Evolutionary conservation across 2,888 invertebrate genomes (phyloP), one percentile per base, ranked within the genome.

Genomic region (Ceraclea dissimilis): DNA sequence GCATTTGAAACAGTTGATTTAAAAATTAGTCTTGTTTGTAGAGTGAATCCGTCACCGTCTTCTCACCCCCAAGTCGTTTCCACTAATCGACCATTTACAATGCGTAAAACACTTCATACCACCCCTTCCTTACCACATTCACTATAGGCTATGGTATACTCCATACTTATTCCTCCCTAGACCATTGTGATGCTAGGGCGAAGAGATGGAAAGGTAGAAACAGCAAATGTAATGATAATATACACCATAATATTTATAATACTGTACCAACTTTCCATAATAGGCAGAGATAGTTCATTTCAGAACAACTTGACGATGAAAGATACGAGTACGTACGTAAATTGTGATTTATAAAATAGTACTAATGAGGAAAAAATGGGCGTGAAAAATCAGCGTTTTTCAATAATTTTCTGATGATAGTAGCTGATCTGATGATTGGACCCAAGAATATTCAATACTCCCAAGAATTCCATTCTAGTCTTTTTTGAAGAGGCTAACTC

Each of bases 141-240:
- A 22, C 48, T 22, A 17, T 19, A 44, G 22, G n/a, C n/a, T n/a
- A n/a, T n/a, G n/a, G n/a, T n/a, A 43, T 54, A 52, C 57, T 39
- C 49, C n/a, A n/a, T n/a, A 52, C 53, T 39, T 50, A 47, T 19
- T 19, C 54, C 54, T 18, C 39, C 50, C 16, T 47, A 57, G 43
- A 52, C 44, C 55, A 39, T 39, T 39, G 39, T 39, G 39, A 39
- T 39, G 4, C 39, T 13, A 39, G 43, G 51, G 52, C 31, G 47
- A 59, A 48, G 52, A 49, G 57, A 59, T n/a, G n/a, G n/a, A n/a
- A n/a, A n/a, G n/a, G n/a, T n/a, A 56, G 54, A 58, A 60, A 57
- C 58, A 62, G 52, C 57, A 60, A 62, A 62, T 58, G 59, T 59
- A 60, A 60, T 62, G 59, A 60, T 60, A 59, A 61, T 62, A 60